These are phyloP conservation scores for Drosophila bipectinata DNA, from an alignment of 1,140 invertebrate species.

Conservation along the genomic window DNA sequence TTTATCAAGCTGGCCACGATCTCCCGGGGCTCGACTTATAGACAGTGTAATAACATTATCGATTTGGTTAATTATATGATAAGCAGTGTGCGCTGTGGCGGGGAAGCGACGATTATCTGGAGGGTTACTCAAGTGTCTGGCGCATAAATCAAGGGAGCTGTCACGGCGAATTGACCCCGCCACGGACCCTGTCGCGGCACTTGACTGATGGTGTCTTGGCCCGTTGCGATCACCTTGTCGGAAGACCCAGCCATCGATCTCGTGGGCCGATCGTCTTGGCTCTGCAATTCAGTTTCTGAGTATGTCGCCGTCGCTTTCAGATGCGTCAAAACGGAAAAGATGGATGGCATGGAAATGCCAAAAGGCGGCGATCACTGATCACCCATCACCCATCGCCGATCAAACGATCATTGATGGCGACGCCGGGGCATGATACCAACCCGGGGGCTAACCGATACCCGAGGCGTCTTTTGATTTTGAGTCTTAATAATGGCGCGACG, in stretches of 20 bases:
- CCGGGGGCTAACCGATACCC: neutral
- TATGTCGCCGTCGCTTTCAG: conserved; percentile 41
- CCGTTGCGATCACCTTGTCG: conserved; percentile 22
- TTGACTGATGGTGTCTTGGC: conserved; percentile 69
- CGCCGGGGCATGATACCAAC: neutral
- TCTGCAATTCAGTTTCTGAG: conserved; percentile 34
- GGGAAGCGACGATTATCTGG: conserved; percentile 43
- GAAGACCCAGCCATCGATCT: conserved; percentile 28
- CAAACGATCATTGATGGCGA: neutral
- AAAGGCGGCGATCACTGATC: conserved; percentile 14
- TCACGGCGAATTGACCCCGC: conserved; percentile 65
- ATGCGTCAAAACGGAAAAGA: conserved; percentile 68
- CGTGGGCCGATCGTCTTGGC: conserved; percentile 8
- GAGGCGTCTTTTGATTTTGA: conserved; percentile 5
- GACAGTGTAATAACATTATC: conserved; percentile 67
- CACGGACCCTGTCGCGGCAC: conserved; percentile 58
- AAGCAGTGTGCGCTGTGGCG: conserved; percentile 40
- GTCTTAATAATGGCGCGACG: conserved; percentile 14
- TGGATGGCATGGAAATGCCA: conserved; percentile 48
- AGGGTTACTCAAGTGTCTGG: conserved; percentile 43
- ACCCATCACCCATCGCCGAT: conserved; percentile 13
- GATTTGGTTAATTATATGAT: conserved; percentile 69
- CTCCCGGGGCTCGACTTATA: conserved; percentile 51
- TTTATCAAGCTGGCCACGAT: conserved; percentile 30
- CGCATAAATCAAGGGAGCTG: conserved; percentile 60